Percentiles rank a stretch among this genome's conserved stretches.
phyloP scores from a whole-genome alignment of 2,797 vertebrate species.

The Ara ararauna region DNA sequence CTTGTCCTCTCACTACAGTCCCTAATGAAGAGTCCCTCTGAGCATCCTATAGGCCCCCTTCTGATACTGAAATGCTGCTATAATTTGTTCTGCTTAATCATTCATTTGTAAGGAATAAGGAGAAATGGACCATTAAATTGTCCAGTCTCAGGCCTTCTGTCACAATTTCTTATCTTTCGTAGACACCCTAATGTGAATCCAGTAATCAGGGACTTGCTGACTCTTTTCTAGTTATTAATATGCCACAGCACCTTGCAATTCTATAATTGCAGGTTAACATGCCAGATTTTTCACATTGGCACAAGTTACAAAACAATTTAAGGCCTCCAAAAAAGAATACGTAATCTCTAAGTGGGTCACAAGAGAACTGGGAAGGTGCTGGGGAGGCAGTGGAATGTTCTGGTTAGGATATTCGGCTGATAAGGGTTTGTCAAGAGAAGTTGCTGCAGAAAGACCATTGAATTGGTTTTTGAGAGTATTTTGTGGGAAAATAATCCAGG shows the following conservation, averaged over 20 bases:
- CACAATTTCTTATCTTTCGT: not conserved
- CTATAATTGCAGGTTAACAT: not conserved
- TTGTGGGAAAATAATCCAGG: not conserved
- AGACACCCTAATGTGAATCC: not conserved
- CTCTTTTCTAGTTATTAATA: not conserved
- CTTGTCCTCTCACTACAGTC: not conserved
- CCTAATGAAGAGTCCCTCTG: not conserved
- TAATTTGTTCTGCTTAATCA: not conserved
- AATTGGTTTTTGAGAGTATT: not conserved
- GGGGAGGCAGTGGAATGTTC: not conserved
- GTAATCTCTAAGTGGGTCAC: not conserved
- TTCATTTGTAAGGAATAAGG: not conserved
- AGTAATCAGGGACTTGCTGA: not conserved
- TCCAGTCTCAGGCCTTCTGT: not conserved
- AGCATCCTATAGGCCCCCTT: not conserved
- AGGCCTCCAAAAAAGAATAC: not conserved
- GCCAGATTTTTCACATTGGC: not conserved
- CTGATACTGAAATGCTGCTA: not conserved
- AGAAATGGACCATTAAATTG: not conserved
- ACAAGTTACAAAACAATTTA: not conserved
- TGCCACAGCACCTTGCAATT: not conserved
- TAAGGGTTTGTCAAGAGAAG: not conserved
- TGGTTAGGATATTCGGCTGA: accelerated
- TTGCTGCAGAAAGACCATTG: not conserved
- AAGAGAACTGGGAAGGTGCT: not conserved